Conservation (phyloP, 2,797 vertebrate genomes). For the Fistularia tabacaria region DNA sequence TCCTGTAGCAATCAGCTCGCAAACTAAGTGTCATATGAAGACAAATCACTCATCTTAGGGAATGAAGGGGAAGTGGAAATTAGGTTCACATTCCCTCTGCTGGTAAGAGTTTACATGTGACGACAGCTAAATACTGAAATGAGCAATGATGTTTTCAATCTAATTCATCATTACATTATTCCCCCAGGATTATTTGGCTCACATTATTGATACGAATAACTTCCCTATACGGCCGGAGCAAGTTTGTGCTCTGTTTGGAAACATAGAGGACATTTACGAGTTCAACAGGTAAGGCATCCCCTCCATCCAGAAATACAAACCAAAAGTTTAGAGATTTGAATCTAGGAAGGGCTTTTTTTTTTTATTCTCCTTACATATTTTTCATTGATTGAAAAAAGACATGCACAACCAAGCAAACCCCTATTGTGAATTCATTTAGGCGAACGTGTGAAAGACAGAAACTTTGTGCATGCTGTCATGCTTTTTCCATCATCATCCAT, state of each 20-base stretch:
- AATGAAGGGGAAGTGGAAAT: neutral
- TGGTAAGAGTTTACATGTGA: slow-evolving; percentile 37
- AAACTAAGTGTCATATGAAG: slow-evolving; percentile 11
- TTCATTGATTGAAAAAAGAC: too few species aligned
- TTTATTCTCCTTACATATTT: neutral
- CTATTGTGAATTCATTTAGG: too few species aligned
- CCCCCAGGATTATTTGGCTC: slow-evolving; percentile 89
- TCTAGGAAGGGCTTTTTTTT: neutral
- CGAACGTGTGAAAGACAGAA: too few species aligned
- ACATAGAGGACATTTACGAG: slow-evolving; percentile 96
- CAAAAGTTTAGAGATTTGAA: too few species aligned
- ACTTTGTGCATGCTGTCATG: too few species aligned
- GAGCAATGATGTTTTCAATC: slow-evolving; percentile 4
- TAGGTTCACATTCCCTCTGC: slow-evolving; percentile 36
- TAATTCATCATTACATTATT: slow-evolving; percentile 1
- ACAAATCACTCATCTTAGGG: neutral
- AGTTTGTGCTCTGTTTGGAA: slow-evolving; percentile 92
- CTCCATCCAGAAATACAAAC: neutral
- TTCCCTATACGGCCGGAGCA: slow-evolving; percentile 89
- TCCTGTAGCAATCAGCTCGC: neutral
- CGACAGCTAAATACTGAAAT: slow-evolving; percentile 6
- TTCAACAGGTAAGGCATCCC: slow-evolving; percentile 85
- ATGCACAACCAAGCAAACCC: too few species aligned
- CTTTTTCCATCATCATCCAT: too few species aligned
- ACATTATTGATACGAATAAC: slow-evolving; percentile 86